These are phyloP conservation scores for Polydrusus pterygomalis DNA, from an alignment of 2,888 invertebrate species.

Conservation along the genomic window DNA sequence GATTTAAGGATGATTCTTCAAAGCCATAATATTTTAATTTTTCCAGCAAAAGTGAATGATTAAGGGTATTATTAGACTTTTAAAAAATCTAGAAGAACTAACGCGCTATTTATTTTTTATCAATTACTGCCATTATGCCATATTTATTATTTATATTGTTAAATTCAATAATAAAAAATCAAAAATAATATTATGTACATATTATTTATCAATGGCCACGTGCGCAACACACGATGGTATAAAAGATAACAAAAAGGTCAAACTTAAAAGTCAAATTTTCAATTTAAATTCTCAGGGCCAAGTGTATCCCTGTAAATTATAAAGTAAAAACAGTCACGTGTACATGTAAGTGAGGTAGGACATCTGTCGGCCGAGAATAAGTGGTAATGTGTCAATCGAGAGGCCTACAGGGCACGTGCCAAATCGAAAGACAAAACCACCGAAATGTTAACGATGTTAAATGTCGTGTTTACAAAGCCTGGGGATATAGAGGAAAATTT, in stretches of 20 bases:
- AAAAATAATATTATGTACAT: too few relatives aligned
- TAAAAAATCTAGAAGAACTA: too few relatives aligned
- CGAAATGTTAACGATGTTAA: conserved; percentile 53
- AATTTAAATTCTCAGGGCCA: conserved; percentile 35
- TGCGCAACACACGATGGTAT: conserved; percentile 26
- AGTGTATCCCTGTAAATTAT: conserved; percentile 32
- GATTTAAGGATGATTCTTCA: too few relatives aligned
- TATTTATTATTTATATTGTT: too few relatives aligned
- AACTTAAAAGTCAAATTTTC: conserved; percentile 43
- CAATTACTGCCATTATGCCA: too few relatives aligned
- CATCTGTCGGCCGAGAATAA: conserved; percentile 53
- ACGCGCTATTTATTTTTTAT: too few relatives aligned
- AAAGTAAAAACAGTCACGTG: conserved; percentile 53
- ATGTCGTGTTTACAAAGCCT: conserved; percentile 51
- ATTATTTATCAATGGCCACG: conserved; percentile 17
- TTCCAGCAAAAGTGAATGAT: too few relatives aligned
- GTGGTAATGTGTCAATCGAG: conserved; percentile 54
- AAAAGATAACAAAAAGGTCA: conserved; percentile 32
- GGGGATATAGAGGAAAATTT: conserved; percentile 39
- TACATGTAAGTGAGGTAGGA: conserved; percentile 44
- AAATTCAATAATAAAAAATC: too few relatives aligned
- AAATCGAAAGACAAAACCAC: conserved; percentile 52
- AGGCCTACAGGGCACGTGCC: conserved; percentile 48
- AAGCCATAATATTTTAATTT: too few relatives aligned
- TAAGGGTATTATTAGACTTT: too few relatives aligned